phyloP scores from a whole-genome alignment of 1,140 invertebrate genomes.

The Subanguina moxae region DNA sequence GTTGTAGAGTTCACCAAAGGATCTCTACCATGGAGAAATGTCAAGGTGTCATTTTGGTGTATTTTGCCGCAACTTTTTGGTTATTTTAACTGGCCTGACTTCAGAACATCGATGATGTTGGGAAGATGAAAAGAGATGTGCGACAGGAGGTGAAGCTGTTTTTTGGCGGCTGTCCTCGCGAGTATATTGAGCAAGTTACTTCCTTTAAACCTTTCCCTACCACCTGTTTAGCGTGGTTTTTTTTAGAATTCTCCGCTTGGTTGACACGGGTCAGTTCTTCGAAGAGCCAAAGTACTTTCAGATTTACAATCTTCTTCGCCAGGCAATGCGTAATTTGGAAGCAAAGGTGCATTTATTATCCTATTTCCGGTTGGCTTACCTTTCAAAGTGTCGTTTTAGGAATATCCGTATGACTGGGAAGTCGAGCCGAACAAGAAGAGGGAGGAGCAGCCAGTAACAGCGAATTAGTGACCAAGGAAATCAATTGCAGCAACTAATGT shows the following conservation, averaged over 20 bases:
- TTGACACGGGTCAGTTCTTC: not conserved
- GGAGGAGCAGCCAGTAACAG: not conserved
- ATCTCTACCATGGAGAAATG: not conserved
- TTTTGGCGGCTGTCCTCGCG: not conserved
- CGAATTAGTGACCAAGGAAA: too few species aligned
- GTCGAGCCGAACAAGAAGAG: not conserved
- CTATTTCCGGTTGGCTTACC: not conserved
- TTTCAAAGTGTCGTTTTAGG: not conserved
- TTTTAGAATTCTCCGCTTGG: not conserved
- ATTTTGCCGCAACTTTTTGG: not conserved
- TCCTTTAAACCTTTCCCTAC: not conserved
- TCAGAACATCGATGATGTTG: not conserved
- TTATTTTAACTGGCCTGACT: conserved; percentile 2
- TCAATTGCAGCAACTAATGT: too few species aligned
- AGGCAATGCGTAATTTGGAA: not conserved
- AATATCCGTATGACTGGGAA: not conserved
- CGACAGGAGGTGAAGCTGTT: not conserved
- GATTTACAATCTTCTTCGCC: not conserved
- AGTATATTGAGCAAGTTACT: not conserved
- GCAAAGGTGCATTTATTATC: not conserved
- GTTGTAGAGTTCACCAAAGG: not conserved
- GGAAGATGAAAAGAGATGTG: not conserved
- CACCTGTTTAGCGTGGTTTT: not conserved
- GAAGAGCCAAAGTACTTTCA: not conserved
- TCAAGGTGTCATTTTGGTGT: not conserved